Base-by-base conservation (phyloP, 1,140 invertebrate species). In the Forficula auricularia region DNA sequence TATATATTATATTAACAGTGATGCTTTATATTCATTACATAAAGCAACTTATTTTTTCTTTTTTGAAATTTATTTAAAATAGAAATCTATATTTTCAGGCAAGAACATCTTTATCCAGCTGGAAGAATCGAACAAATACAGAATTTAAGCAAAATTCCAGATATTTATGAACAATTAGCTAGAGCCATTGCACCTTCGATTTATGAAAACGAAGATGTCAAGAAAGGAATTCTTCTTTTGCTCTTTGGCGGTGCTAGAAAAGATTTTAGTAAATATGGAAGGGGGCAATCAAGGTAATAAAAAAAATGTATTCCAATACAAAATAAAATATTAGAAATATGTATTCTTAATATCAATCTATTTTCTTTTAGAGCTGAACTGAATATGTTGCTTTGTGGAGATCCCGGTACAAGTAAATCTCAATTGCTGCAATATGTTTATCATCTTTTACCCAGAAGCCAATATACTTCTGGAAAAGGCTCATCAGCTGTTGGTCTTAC, bases 381-480 rank as follows among this genome's bases (percentile, higher is more conserved):
- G 20, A 98, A 99, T 66, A 88, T 99, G 54, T 65, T 99, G 27
- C 65, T 99, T 0, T 99, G 95, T 19, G 96, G 96, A 8, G 96
- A 99, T 68, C 96, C 96, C 0, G 94, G 88, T 60, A 98, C 95
- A 3, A 94, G 92, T 2, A 99, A 99, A 63, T 96, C 90, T 3
- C 94, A 98, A 59, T 75, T 99, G 45, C 65, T 99, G 47, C 42
- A 36, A 18, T 42, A 42, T 50, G 44, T 48, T 27, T 42, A 59
- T 6, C 90, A 98, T 51, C 92, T 99, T 60, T 82, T 81, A 19
- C 94, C 95, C 0, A 68, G 94, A 32, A 91, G 95, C 4, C 81
- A 99, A 14, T 99, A 99, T 57, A 98, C 96, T 0, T 97, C 91
- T 44, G 96, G 96, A 15, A 98, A 98, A 68, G 95, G 92, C 0